Base-by-base conservation (phyloP, 2,113 vertebrate genomes). In the Cebidichthys violaceus region DNA sequence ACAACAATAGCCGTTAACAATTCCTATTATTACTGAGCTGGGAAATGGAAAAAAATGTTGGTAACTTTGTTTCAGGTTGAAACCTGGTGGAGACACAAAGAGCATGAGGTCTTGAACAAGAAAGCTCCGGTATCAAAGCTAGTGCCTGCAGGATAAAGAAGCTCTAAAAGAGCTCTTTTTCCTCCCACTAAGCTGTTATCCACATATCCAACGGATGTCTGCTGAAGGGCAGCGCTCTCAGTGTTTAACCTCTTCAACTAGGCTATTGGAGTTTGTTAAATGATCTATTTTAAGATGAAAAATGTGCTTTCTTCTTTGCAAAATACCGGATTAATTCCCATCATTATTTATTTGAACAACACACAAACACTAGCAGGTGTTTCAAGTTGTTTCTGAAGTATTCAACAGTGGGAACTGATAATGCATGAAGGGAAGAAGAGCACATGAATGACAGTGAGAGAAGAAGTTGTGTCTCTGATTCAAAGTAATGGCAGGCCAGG, bases 241-340 rank as follows among this genome's bases (percentile, higher is more conserved):
- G 81, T 54, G 59, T 35, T 61, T 68, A 77, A 88, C 77, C 77
- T 72, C 29, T 76, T 74, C 55, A 81, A 70, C 27, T 15, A 35
- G 47, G 57, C 75, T 72, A 70, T 68, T 75, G 39, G 24, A 79
- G 18, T 76, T 64, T 75, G 31, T 69, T 52, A 70, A 57, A 77
- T 54, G 2, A 43, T 70, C 24, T 81, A 69, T 78, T 81, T 86
- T 61, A n/a, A 74, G 59, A 83, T 62, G 7, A 60, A 72, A 75
- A 15, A 0, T 69, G 33, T 18, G 77, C 27, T 64, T 66, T 33
- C 39, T 66, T 33, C 39, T 75, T 52, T 35, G 50, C 41, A 43
- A 61, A 61, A 43, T 31, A 35, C 33, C 22, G 5, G 2, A 72
- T 68, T 31, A 66, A 47, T 79, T 54, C 24, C 43, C 37, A 52